phyloP scores from a whole-genome alignment of 1,140 invertebrate genomes.

The Tetraneura akinire region DNA sequence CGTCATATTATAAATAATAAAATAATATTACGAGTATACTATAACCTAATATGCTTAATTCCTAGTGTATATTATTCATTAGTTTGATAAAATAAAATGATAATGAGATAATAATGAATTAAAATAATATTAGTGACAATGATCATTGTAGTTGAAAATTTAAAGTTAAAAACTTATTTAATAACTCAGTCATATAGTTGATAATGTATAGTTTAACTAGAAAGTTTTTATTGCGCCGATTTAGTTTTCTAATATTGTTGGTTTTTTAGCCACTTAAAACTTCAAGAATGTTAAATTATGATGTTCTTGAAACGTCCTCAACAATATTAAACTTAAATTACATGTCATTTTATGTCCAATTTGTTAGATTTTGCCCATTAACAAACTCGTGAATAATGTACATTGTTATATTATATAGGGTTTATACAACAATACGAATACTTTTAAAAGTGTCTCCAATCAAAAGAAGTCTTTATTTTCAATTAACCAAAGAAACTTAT shows the following conservation, averaged over 20 bases:
- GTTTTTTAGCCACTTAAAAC: neutral
- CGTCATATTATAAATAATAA: too few species aligned
- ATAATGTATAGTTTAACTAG: neutral
- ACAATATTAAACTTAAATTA: conserved; percentile 28
- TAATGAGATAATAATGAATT: too few species aligned
- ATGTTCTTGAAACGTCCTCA: neutral
- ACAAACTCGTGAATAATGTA: neutral
- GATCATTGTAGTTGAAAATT: too few species aligned
- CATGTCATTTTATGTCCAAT: neutral
- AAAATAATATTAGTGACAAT: too few species aligned
- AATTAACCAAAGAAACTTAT: neutral
- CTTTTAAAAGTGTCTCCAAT: conserved; percentile 7
- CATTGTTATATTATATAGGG: neutral
- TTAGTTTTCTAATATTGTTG: neutral
- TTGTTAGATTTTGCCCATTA: neutral
- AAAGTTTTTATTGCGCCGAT: neutral
- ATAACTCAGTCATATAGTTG: neutral
- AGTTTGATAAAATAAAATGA: too few species aligned
- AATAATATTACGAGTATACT: too few species aligned
- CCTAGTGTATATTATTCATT: too few species aligned
- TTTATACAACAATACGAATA: conserved; percentile 1
- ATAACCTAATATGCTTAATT: too few species aligned
- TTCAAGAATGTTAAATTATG: conserved; percentile 15
- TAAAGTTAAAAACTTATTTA: too few species aligned
- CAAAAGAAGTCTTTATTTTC: neutral